Base-by-base conservation (phyloP, 2,797 vertebrate genomes). In the Anabas testudineus region DNA sequence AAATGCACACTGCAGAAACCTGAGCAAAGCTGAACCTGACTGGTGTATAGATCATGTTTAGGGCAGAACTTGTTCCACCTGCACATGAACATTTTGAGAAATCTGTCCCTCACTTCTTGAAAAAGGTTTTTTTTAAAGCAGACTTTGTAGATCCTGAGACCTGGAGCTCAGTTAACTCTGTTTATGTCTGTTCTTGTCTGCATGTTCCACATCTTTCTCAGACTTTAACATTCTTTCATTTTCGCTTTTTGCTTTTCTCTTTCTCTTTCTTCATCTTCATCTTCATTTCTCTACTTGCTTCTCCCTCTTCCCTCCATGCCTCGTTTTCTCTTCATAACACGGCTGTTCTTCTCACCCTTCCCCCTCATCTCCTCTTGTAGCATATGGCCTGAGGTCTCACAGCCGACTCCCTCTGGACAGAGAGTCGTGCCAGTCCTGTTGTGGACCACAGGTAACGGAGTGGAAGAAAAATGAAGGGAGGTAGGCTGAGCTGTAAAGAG, bases 311-410 rank as follows among this genome's bases (percentile, higher is more conserved):
- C 7, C 45, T 21, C 32, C 21, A 24, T 49, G 32, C 5, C 15
- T 67, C 7, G 10, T 57, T 28, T 19, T 16, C 10, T 24, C n/a
- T 10, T 15, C 48, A 10, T 6, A 22, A 1, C 13, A 42, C 28
- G 34, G 21, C 43, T 32, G 7, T 55, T 47, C n/a, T 16, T 14
- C 9, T 19, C 34, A 1, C 7, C 22, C 12, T 4, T 3, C 45
- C 37, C 10, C 15, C 22, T 32, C 42, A 39, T 8, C 46, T 41
- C 43, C 55, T 67, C 42, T 19, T 13, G 41, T 34, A 80, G 42
- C 79, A 82, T 82, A 78, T 78, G 82, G 68, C 43, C 52, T 0
- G 3, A 65, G 67, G 62, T 78, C 60, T 69, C 61, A 39, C 15
- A 49, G 52, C 28, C 2, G 14, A 22, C 49, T 76, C 58, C 76